Evolutionary conservation across 2,113 vertebrate genomes (phyloP).

Genomic region (Nibea coibor): DNA sequence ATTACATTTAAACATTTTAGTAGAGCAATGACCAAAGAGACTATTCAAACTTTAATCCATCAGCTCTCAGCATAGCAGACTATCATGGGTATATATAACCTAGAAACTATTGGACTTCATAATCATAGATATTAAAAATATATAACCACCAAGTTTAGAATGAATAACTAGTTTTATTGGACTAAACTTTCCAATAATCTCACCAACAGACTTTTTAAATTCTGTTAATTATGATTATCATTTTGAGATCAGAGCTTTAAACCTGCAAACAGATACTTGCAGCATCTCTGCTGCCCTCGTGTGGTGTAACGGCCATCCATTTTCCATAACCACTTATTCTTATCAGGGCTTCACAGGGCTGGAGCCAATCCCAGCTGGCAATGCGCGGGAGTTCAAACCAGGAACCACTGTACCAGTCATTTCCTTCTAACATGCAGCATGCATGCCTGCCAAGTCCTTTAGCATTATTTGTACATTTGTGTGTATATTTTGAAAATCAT

Average conservation of each 20-base stretch:
- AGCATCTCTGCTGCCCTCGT: slow-evolving; percentile 23
- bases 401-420: neutral
- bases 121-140: neutral
- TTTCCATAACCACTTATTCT: no score
- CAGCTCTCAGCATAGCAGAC: neutral
- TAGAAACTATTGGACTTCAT: neutral
- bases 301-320: slow-evolving; percentile 1
- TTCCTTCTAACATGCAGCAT: no score
- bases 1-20: neutral
- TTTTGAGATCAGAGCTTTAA: neutral
- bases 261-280: neutral
- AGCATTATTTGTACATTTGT: no score
- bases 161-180: neutral
- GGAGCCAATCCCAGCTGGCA: no score
- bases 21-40: neutral
- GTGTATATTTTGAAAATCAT: neutral
- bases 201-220: neutral
- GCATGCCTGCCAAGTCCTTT: no score
- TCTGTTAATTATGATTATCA: neutral
- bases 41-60: neutral
- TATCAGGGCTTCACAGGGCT: no score
- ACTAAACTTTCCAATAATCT: neutral
- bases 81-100: neutral
- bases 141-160: neutral
- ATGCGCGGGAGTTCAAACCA: no score